phyloP scores from a whole-genome alignment of 2,113 vertebrate genomes.

The Aldabrachelys gigantea region DNA sequence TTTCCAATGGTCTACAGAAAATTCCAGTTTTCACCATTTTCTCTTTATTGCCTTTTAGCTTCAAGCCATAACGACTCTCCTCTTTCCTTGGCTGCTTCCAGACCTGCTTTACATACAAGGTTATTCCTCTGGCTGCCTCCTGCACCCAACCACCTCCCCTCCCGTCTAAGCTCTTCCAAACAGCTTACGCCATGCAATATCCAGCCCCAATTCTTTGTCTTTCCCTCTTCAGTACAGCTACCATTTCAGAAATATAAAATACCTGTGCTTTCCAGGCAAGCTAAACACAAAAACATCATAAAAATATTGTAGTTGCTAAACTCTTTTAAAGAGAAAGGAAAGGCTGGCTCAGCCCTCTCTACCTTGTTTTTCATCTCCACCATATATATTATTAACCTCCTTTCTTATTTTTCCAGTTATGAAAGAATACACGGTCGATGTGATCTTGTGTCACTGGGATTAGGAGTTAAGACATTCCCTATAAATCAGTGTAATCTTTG shows the following conservation, averaged over 20 bases:
- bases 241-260: constrained; percentile 60
- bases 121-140: constrained; percentile 54
- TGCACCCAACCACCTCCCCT: constrained; percentile 47
- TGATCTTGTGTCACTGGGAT: constrained; percentile 74
- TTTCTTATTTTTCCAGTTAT: constrained; percentile 72
- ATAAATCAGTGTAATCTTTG: constrained; percentile 85
- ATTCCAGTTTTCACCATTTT: constrained; percentile 59
- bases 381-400: constrained; percentile 75
- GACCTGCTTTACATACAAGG: constrained; percentile 58
- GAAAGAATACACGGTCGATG: constrained; percentile 68
- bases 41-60: constrained; percentile 59
- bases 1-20: constrained; percentile 53
- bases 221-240: constrained; percentile 51
- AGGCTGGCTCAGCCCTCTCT: constrained; percentile 37
- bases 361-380: constrained; percentile 71
- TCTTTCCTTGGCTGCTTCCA: constrained; percentile 57
- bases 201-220: constrained; percentile 67
- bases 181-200: constrained; percentile 62
- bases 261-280: constrained; percentile 56
- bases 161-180: constrained; percentile 63
- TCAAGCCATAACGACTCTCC: constrained; percentile 64
- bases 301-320: constrained; percentile 62
- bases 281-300: constrained; percentile 64
- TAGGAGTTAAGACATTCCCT: constrained; percentile 80
- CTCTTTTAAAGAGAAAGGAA: constrained; percentile 61